Base-by-base conservation (phyloP, 1,140 invertebrate genomes). In the Cotesia glomerata region DNA sequence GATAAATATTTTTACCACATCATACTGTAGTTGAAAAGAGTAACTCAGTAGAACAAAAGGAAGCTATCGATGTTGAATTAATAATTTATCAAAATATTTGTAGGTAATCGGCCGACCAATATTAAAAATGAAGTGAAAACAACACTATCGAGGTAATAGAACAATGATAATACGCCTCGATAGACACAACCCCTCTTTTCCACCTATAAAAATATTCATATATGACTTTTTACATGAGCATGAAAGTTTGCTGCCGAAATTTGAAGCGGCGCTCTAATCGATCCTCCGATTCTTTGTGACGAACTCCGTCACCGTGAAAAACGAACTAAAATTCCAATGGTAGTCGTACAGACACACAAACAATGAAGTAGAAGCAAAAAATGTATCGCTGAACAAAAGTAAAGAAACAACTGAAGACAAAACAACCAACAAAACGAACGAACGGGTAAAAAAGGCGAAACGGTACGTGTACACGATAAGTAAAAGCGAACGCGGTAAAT, bases 401-500 rank as follows among this genome's bases (percentile, higher is more conserved):
- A 67, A 52, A 49, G 52, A 52, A 13, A 32, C 26, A 67, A 45
- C 32, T 5, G 11, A 35, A 32, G 34, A 5, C n/a, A 26, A 45
- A 18, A 49, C 13, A 13, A 13, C 14, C 13, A 11, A 67, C 4
- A 26, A 18, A 18, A 26, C 52, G n/a, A 54, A 39, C 13, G 52
- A n/a, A 34, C n/a, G 18, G 26, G n/a, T 26, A 51, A 70, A 51
- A 70, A 59, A 49, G 18, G 9, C 8, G 8, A 26, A 61, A 61
- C 35, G 68, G 39, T n/a, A 39, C 61, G 69, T 16, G 56, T 9
- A 54, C 52, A 54, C 52, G 65, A 67, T 67, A 67, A 67, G 65
- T 67, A 67, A 67, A 66, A 67, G 65, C 69, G 39, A 59, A 13
- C 13, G 9, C 58, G 63, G 54, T 67, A 34, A 59, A 66, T 63